Percentiles rank a stretch among this genome's conserved stretches.
phyloP scores from a whole-genome alignment of 2,797 vertebrate species.

The Scolopax bukidnonensis region DNA sequence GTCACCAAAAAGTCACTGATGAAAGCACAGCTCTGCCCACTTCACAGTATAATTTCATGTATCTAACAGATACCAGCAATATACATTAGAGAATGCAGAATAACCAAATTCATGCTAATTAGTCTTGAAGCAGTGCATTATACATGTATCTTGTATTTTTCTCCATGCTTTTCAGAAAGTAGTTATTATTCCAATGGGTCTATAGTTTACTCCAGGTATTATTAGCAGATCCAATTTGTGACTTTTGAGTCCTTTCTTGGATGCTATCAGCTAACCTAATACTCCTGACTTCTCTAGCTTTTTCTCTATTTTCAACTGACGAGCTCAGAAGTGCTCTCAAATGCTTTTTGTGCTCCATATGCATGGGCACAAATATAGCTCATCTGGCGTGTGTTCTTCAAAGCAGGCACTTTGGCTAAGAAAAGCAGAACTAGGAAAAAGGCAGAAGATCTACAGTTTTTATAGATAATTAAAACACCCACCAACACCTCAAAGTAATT shows the following conservation, averaged over 20 bases:
- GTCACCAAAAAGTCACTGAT: neutral
- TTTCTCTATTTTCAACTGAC: neutral
- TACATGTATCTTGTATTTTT: neutral
- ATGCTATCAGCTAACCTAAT: neutral
- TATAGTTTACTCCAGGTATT: neutral
- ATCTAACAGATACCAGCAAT: neutral
- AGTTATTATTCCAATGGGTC: neutral
- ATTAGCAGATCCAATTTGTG: neutral
- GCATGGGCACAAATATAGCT: neutral
- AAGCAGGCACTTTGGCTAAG: neutral
- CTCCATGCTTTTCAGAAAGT: neutral
- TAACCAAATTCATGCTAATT: neutral
- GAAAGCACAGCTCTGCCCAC: neutral
- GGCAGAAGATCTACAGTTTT: neutral
- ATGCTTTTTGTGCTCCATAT: neutral
- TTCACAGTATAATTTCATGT: neutral
- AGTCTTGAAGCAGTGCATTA: neutral
- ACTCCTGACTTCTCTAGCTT: neutral
- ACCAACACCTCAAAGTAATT: constrained; percentile 4
- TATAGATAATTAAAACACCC: neutral
- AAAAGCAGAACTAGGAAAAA: neutral
- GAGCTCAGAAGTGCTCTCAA: neutral
- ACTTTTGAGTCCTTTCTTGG: neutral
- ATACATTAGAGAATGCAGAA: neutral
- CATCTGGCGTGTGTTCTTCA: neutral